These are phyloP conservation scores for Oncorhynchus tshawytscha DNA, from an alignment of 2,113 vertebrate species.

Conservation along the genomic window DNA sequence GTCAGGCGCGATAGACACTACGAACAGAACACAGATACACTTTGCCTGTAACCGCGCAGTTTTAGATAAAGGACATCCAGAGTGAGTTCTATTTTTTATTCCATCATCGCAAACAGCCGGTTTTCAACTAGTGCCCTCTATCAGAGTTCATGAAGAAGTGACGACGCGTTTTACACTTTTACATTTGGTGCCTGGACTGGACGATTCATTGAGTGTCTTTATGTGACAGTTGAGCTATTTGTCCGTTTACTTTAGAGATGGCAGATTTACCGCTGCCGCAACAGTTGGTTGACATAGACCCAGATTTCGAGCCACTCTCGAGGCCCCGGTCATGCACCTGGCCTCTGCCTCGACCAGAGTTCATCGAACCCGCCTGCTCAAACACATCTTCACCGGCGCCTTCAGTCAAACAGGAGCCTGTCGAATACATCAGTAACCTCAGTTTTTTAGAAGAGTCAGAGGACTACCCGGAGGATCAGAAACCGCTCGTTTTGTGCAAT, in stretches of 20 bases:
- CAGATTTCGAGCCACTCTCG: slow-evolving; percentile 85
- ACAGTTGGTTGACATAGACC: slow-evolving; percentile 79
- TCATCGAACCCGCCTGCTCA: slow-evolving; percentile 78
- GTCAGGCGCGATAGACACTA: slow-evolving; percentile 15
- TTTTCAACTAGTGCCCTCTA: neutral
- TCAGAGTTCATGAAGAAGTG: slow-evolving; percentile 17
- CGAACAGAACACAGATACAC: slow-evolving; percentile 3
- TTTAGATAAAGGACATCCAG: neutral
- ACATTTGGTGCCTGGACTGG: neutral
- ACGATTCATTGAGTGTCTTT: slow-evolving; percentile 26
- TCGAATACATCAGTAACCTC: slow-evolving; percentile 82
- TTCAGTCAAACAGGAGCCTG: slow-evolving; percentile 79
- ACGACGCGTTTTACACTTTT: slow-evolving; percentile 13
- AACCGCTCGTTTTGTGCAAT: slow-evolving; percentile 39
- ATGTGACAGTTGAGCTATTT: slow-evolving; percentile 19
- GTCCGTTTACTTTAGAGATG: slow-evolving; percentile 58
- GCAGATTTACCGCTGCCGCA: slow-evolving; percentile 69
- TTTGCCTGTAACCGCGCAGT: neutral
- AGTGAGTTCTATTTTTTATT: neutral
- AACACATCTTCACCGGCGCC: slow-evolving; percentile 84
- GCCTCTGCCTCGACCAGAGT: slow-evolving; percentile 84
- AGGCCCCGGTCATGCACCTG: slow-evolving; percentile 85
- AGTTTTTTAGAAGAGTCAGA: slow-evolving; percentile 84
- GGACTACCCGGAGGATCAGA: slow-evolving; percentile 71
- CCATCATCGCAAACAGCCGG: neutral